Evolutionary conservation across 2,888 invertebrate genomes (phyloP), one percentile per base, ranked within the genome.

Genomic region (Dynastes grantii): DNA sequence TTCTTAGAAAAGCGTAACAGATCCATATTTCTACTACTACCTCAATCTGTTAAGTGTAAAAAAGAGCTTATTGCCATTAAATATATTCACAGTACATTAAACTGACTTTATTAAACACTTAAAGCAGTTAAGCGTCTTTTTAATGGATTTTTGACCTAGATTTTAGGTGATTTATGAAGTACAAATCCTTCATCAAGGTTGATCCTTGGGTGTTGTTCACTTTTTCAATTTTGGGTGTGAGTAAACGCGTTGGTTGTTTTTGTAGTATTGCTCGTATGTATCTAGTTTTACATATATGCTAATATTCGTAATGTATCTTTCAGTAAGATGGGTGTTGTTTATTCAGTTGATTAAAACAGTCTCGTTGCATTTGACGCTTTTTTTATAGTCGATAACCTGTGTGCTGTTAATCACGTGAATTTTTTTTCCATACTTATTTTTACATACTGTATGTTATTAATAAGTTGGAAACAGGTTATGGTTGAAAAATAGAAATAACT

Each of bases 91-190:
- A 22, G 22, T 27, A 6, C 22, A 58, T 58, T 58, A 58, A 6
- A 9, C 22, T 58, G 55, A 22, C 3, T 58, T 58, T 27, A 16
- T 22, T 58, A 58, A 58, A 22, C 22, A 27, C 8, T 27, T 5
- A 8, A 58, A 58, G 6, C 55, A 22, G 9, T 16, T 58, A 65
- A 65, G 29, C 11, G 27, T 16, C 49, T 27, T 11, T 68, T 16
- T 68, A 68, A 51, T 51, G 4, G 51, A 68, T 51, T 68, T 68
- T 51, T 68, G 68, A 68, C 68, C 68, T 51, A 68, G 51, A 68
- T 68, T 68, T 49, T 51, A 4, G 13, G n/a, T 51, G 68, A 51
- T 68, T 5, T 51, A 68, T 29, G 27, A 68, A 27, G 68, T 29
- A 16, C 27, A 9, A 51, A 58, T 58, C 13, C 16, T 68, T 68